These are phyloP conservation scores for Neoarius graeffei DNA, from an alignment of 2,113 vertebrate genomes.

Conservation along the genomic window DNA sequence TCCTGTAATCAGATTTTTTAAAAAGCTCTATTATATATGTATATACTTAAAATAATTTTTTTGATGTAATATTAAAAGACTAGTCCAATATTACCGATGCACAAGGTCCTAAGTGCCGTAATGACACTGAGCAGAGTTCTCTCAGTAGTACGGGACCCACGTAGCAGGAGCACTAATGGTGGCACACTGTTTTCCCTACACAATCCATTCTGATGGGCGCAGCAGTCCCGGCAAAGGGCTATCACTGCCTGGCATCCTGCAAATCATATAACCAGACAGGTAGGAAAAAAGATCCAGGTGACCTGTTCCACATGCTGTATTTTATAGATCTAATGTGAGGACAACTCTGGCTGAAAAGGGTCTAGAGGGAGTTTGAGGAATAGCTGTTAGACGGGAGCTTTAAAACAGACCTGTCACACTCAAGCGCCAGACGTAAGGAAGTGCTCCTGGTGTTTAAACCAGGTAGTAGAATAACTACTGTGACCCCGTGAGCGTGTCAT, in stretches of 20 bases:
- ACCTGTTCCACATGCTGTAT: slow-evolving; percentile 21
- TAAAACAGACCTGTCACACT: slow-evolving; percentile 42
- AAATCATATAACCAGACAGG: slow-evolving; percentile 24
- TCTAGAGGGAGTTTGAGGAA: slow-evolving; percentile 3
- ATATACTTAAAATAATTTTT: not conserved
- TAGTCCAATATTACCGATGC: slow-evolving; percentile 64
- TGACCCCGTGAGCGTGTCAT: slow-evolving; percentile 15
- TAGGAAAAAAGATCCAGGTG: not conserved
- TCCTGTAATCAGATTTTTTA: slow-evolving; percentile 59
- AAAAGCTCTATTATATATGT: not conserved
- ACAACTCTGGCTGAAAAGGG: slow-evolving; percentile 32
- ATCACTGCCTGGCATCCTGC: slow-evolving; percentile 70
- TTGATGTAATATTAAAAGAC: not conserved
- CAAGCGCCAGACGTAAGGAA: slow-evolving; percentile 42
- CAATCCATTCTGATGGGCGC: slow-evolving; percentile 72
- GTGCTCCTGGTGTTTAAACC: slow-evolving; percentile 27
- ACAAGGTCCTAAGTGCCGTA: slow-evolving; percentile 71
- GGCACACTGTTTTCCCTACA: slow-evolving; percentile 74
- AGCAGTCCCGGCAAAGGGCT: slow-evolving; percentile 72
- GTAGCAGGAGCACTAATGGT: slow-evolving; percentile 72
- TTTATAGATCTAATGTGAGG: slow-evolving; percentile 38
- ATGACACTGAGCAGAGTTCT: slow-evolving; percentile 74
- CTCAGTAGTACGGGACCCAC: slow-evolving; percentile 62
- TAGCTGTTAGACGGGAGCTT: slow-evolving; percentile 37
- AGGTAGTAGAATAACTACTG: slow-evolving; percentile 17